Base-by-base conservation (phyloP, 1,140 invertebrate species). In the Trichomalopsis sarcophagae region DNA sequence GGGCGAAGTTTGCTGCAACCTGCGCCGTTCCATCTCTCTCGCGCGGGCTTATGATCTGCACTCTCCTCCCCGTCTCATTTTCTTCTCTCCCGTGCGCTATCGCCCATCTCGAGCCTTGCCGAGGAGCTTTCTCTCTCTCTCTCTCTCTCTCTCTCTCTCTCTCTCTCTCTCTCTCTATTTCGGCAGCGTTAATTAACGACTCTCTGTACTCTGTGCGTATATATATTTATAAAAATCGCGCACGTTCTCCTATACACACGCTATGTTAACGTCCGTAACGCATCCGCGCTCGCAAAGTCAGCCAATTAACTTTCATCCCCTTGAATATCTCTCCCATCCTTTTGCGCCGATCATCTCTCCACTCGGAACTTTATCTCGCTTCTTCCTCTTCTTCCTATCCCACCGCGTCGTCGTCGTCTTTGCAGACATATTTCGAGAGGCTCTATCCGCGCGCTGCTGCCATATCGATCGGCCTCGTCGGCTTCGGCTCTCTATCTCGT, bases 331-430 rank as follows among this genome's bases (percentile, higher is more conserved):
- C 55, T 9, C 40, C 40, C 55, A n/a, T 71, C 27, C 30, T 30
- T 71, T 44, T 9, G 40, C 40, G 40, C 84, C 77, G 79, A 87
- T 83, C 79, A 86, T 75, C 71, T 55, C 36, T 30, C 47, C 78
- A 44, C 84, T 71, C 10, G 27, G 27, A 69, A 69, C 27, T 69
- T 82, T 87, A 88, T 86, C 86, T 55, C 55, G 84, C 80, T 44
- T 82, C 47, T 85, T 86, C 84, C 30, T 84, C 75, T 84, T 55
- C 2, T 71, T 69, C 66, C 3, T 27, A 50, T 33, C 21, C 23
- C 6, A 2, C 17, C 6, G 13, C 14, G 5, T 7, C 40, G n/a
- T 69, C 27, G 40, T n/a, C 21, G n/a, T 77, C 21, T 50, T 47
- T 30, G 17, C 17, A 7, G 17, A 30, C 27, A 33, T 75, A 47